Conservation (phyloP, 2,888 invertebrate genomes). For the Caenorhabditis auriculariae region DNA sequence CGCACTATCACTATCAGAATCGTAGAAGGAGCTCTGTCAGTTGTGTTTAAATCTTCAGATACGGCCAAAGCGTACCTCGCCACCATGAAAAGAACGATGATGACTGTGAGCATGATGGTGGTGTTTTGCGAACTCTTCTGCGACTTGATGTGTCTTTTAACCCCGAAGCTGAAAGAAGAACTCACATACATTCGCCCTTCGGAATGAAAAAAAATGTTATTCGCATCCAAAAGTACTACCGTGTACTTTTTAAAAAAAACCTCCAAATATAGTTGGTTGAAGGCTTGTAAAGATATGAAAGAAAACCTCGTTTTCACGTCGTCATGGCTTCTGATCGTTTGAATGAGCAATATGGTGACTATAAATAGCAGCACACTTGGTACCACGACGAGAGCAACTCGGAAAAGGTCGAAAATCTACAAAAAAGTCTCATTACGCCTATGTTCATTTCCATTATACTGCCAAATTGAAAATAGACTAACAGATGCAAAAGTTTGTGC, state of each 20-base stretch:
- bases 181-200: too few species aligned
- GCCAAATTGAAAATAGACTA: neutral
- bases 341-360: constrained; percentile 45
- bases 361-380: constrained; percentile 40
- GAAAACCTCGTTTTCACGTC: constrained; percentile 22
- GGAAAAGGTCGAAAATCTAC: constrained; percentile 38
- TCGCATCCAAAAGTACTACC: too few species aligned
- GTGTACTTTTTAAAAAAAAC: too few species aligned
- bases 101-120: constrained; percentile 49
- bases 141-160: constrained; percentile 7
- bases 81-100: constrained; percentile 45
- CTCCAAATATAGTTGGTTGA: too few species aligned
- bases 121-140: constrained; percentile 30
- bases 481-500: constrained; percentile 33
- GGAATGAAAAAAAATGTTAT: too few species aligned
- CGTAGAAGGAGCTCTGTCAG: constrained; percentile 33
- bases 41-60: neutral
- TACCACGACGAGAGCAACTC: constrained; percentile 30
- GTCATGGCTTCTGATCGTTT: constrained; percentile 34
- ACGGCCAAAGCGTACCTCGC: constrained; percentile 21
- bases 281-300: too few species aligned
- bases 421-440: constrained; percentile 3
- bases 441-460: neutral
- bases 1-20: constrained; percentile 35
- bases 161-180: too few species aligned